phyloP scores from a whole-genome alignment of 2,888 invertebrate species.

The Yponomeuta malinellus region DNA sequence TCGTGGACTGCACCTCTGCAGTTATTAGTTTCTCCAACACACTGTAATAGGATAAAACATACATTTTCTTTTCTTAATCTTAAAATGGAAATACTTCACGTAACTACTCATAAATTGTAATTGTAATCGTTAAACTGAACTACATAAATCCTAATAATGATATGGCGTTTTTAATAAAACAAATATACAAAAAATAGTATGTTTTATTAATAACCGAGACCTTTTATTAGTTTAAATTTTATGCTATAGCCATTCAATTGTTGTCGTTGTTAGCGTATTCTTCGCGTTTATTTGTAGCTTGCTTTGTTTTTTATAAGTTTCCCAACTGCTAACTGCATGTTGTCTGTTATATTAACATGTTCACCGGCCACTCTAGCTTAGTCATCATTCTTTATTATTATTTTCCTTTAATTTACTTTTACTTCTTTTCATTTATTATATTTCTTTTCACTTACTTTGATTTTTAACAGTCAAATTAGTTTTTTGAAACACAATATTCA shows the following conservation, averaged over 20 bases:
- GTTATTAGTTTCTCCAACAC: background rate
- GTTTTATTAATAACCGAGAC: slow-evolving; percentile 51
- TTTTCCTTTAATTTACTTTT: slow-evolving; percentile 41
- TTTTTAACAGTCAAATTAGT: slow-evolving; percentile 31
- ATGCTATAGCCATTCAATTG: background rate
- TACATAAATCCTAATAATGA: slow-evolving; percentile 76
- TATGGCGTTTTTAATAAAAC: slow-evolving; percentile 77
- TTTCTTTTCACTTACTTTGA: slow-evolving; percentile 29
- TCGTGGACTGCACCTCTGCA: slow-evolving; percentile 20
- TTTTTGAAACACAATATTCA: slow-evolving; percentile 9
- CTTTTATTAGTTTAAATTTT: background rate
- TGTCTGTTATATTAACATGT: slow-evolving; percentile 22
- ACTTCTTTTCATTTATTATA: slow-evolving; percentile 41
- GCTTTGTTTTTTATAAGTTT: slow-evolving; percentile 3
- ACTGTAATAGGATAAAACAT: slow-evolving; percentile 44
- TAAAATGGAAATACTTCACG: slow-evolving; percentile 61
- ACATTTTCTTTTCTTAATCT: slow-evolving; percentile 61
- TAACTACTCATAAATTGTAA: slow-evolving; percentile 72
- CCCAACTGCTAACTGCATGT: slow-evolving; percentile 4
- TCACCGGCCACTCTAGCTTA: slow-evolving; percentile 46
- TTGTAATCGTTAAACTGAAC: slow-evolving; percentile 75
- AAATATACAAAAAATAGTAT: slow-evolving; percentile 66
- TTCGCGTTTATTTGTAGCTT: slow-evolving; percentile 21
- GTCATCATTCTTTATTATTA: slow-evolving; percentile 30
- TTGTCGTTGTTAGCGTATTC: slow-evolving; percentile 14